These are phyloP conservation scores for Hydrozoanthus gracilis DNA, from an alignment of 92 coral and sea anemone species.

Conservation along the genomic window DNA sequence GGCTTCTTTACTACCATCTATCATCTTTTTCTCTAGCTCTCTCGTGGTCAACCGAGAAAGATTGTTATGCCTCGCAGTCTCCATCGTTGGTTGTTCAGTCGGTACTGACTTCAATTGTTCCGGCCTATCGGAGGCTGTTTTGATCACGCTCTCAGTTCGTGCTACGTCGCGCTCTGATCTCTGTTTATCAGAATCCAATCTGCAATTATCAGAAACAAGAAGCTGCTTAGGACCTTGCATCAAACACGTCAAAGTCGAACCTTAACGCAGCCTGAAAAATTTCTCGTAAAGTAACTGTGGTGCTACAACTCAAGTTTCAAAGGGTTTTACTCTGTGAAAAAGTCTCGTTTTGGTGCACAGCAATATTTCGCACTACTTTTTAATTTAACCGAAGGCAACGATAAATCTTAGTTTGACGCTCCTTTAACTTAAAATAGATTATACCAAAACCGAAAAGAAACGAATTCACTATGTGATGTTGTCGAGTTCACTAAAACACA, in stretches of 20 bases:
- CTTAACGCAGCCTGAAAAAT: too few relatives aligned
- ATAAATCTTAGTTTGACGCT: too few relatives aligned
- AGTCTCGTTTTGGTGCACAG: too few relatives aligned
- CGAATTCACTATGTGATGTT: too few relatives aligned
- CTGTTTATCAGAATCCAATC: constrained; percentile 51
- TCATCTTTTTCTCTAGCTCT: background rate
- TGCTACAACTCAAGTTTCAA: too few relatives aligned
- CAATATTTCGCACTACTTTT: too few relatives aligned
- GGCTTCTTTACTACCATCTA: constrained; percentile 26
- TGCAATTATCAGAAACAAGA: background rate
- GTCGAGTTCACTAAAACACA: too few relatives aligned
- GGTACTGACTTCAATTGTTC: constrained; percentile 17
- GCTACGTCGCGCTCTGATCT: constrained; percentile 70
- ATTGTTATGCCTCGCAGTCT: background rate
- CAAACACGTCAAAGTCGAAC: background rate
- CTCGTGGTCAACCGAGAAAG: constrained; percentile 9
- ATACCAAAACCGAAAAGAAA: too few relatives aligned
- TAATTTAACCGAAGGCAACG: too few relatives aligned
- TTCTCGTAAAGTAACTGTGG: too few relatives aligned
- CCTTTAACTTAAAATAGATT: too few relatives aligned
- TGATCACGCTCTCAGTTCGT: constrained; percentile 96
- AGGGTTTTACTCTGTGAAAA: too few relatives aligned
- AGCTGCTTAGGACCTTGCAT: background rate
- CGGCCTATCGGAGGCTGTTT: constrained; percentile 73
- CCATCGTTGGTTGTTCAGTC: background rate